These are phyloP conservation scores for Lysiphlebus fabarum DNA, from an alignment of 1,140 invertebrate species.

Conservation along the genomic window DNA sequence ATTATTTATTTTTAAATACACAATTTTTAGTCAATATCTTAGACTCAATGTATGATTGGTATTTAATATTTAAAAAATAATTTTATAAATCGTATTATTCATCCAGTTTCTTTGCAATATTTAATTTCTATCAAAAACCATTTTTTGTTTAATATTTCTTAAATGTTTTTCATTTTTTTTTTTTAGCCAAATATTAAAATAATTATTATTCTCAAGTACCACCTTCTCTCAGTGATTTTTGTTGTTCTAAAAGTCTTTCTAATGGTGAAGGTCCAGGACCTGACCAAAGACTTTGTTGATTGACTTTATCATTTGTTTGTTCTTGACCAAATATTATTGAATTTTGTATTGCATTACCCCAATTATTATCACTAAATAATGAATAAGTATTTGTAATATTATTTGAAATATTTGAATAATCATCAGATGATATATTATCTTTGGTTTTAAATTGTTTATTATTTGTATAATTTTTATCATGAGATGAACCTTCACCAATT, in stretches of 20 bases:
- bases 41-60: too few relatives aligned
- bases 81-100: too few relatives aligned
- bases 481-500: background rate
- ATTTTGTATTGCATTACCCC: slow-evolving; percentile 41
- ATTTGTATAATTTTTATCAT: background rate
- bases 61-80: too few relatives aligned
- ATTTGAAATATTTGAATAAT: slow-evolving; percentile 14
- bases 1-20: too few relatives aligned
- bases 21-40: too few relatives aligned
- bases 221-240: slow-evolving; percentile 62
- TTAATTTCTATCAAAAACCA: too few relatives aligned
- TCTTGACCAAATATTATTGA: slow-evolving; percentile 32
- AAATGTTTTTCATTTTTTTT: too few relatives aligned
- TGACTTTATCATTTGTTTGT: slow-evolving; percentile 37
- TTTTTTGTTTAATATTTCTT: too few relatives aligned
- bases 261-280: slow-evolving; percentile 73
- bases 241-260: slow-evolving; percentile 75
- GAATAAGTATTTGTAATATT: slow-evolving; percentile 62
- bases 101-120: too few relatives aligned
- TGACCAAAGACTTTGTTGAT: slow-evolving; percentile 72
- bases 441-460: background rate
- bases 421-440: background rate
- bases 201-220: slow-evolving; percentile 38
- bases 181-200: too few relatives aligned
- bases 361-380: slow-evolving; percentile 63